Base-by-base conservation (phyloP, 37 sponge, comb jelly and placozoan genomes). In the Diacarnus erythraeanus region DNA sequence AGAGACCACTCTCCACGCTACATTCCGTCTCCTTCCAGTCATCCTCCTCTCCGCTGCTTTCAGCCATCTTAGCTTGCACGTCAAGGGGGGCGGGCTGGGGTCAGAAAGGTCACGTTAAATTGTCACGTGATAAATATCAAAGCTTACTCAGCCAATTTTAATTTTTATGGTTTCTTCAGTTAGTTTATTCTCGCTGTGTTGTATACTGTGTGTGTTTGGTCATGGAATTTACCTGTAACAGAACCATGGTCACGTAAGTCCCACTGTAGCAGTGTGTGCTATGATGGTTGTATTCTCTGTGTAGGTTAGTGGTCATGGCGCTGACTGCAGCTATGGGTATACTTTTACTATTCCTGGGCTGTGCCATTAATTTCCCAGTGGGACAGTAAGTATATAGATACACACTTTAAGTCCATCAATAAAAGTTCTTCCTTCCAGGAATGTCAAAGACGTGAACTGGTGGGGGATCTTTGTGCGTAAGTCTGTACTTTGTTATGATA, bases 391-490 rank as follows among this genome's bases (percentile, higher is more conserved):
- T 42, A 17, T 65, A 30, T 17, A 34, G 2, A 17, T 31, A 30
- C 17, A 10, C 56, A 17, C 61, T 6, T 9, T 6, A 17, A 26
- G 12, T 76, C 22, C 41, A 18, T 18, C 12, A 6, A 61, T 3
- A 15, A 17, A 65, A 5, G 20, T 9, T 65, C 9, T 22, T 15
- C 47, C 65, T n/a, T 22, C 0, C 39, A 78, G 78, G 31, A 35
- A 35, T 20, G 66, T 47, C 51, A 64, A 65, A 35, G 77, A 26
- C 2, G 77, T 86, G 33, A 87, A 87, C 66, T 91, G 91, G 91
- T 91, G 91, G 91, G 83, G 87, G 12, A 58, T 91, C 47, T 91
- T 91, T 74, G 83, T 86, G 18, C 18, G 91, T 91, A 74, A 91
- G 87, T 86, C 29, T 47, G n/a, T n/a, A n/a, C n/a, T n/a, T n/a